Evolutionary conservation across 1,140 invertebrate species (phyloP), one percentile per base, ranked within the genome.

Genomic region (Piezodorus guildinii): DNA sequence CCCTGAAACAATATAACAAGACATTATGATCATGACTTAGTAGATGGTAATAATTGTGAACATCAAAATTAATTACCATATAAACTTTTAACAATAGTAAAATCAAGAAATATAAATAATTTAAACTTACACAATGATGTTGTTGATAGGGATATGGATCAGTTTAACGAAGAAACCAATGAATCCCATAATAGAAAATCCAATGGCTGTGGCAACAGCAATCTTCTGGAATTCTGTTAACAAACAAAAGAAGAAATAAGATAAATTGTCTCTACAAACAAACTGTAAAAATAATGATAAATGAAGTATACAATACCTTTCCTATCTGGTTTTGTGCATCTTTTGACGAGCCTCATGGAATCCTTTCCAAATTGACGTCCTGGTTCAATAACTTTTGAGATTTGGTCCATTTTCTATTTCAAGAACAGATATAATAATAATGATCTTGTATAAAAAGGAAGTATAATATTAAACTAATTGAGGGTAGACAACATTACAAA

Each of bases 151-250:
- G 77, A 99, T 99, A 77, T 99, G 96, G 75, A 99, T 99, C 62
- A 99, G 81, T 79, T 99, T 99, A 8, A 99, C 96, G 72, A 99
- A 99, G 80, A 99, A 99, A 70, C 96, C 96, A 76, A 99, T 99
- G 77, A 99, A 99, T 56, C 97, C 97, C 97, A 99, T 99, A 74
- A 99, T 98, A 72, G 91, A 96, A 80, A 99, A 99, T 59, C 96
- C 97, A 73, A 99, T 97, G 0, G 96, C 97, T 67, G 97, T 99
- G 46, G 97, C 97, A 71, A 99, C 90, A 17, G 96, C 96, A 75
- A 99, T 99, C 78, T 99, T 99, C 76, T 99, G 95, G 77, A 99
- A 99, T 80, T 99, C 96, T 95, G 63, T 86, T 83, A 63, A 66
- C 71, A 73, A 71, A 70, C n/a, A 49, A 69, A 69, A 54, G 65